Evolutionary conservation across 2,797 vertebrate genomes (phyloP).

Genomic region (Graptemys geographica): DNA sequence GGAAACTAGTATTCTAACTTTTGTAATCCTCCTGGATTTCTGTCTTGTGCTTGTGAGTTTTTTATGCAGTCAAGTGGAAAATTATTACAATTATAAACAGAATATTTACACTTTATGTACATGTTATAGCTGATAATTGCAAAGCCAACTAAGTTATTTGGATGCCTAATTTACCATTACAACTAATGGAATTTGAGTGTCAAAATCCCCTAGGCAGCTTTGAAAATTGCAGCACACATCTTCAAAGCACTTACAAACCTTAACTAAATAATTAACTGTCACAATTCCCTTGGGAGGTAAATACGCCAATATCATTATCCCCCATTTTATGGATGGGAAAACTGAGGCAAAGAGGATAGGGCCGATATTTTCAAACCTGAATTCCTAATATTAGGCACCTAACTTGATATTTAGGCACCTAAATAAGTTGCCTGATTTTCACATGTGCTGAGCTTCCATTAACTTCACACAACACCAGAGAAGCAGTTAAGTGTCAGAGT

Average conservation of each 20-base stretch:
- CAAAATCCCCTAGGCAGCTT: background rate
- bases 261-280: background rate
- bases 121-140: background rate
- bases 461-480: background rate
- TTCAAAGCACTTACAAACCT: background rate
- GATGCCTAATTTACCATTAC: background rate
- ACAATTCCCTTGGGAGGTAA: background rate
- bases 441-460: background rate
- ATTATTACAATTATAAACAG: accelerated
- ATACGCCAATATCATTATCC: accelerated
- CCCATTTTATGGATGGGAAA: background rate
- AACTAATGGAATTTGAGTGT: background rate
- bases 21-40: background rate
- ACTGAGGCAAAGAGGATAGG: accelerated
- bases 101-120: background rate
- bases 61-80: background rate
- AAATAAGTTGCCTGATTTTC: background rate
- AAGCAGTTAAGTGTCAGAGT: background rate
- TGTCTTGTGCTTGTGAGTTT: background rate
- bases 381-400: background rate
- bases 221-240: background rate
- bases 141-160: conserved; percentile 5
- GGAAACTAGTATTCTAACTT: background rate
- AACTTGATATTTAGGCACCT: background rate
- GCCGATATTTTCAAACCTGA: background rate